Conservation (phyloP, 2,888 invertebrate species). For the Euphydryas editha region DNA sequence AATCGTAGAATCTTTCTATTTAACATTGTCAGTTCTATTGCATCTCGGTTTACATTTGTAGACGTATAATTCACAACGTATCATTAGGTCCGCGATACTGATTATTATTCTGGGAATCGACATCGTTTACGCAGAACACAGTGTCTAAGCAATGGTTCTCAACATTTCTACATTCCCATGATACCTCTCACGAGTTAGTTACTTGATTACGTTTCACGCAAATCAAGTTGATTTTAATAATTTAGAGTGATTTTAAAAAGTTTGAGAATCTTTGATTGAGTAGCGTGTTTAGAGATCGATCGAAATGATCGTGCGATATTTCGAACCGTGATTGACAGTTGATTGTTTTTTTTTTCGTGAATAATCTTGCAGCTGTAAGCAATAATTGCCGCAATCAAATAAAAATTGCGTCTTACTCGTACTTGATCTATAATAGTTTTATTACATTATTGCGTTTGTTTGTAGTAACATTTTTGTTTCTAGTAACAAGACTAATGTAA, state of each 20-base stretch:
- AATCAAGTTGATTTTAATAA: neutral
- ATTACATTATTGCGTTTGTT: slow-evolving; percentile 15
- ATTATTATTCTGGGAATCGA: slow-evolving; percentile 65
- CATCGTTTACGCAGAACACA: slow-evolving; percentile 54
- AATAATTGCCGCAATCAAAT: slow-evolving; percentile 40
- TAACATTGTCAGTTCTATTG: slow-evolving; percentile 12
- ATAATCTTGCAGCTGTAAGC: slow-evolving; percentile 35
- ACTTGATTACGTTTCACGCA: slow-evolving; percentile 1
- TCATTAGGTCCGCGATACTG: slow-evolving; percentile 64
- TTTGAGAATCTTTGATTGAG: slow-evolving; percentile 10
- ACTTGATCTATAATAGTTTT: slow-evolving; percentile 18
- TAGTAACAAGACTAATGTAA: neutral
- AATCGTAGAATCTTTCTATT: neutral
- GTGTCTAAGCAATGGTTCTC: slow-evolving; percentile 22
- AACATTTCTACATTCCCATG: slow-evolving; percentile 27
- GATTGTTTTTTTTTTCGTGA: slow-evolving; percentile 49
- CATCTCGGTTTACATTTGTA: slow-evolving; percentile 24
- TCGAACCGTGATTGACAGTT: slow-evolving; percentile 54
- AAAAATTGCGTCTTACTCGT: slow-evolving; percentile 17
- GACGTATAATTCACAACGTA: slow-evolving; percentile 52
- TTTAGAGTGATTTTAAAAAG: neutral
- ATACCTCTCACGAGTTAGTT: neutral
- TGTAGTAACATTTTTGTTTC: neutral
- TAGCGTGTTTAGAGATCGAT: slow-evolving; percentile 43
- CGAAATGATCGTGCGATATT: slow-evolving; percentile 68